Evolutionary conservation across 1,140 invertebrate genomes (phyloP), one percentile per base, ranked within the genome.

Genomic region (Hycleus cichorii): DNA sequence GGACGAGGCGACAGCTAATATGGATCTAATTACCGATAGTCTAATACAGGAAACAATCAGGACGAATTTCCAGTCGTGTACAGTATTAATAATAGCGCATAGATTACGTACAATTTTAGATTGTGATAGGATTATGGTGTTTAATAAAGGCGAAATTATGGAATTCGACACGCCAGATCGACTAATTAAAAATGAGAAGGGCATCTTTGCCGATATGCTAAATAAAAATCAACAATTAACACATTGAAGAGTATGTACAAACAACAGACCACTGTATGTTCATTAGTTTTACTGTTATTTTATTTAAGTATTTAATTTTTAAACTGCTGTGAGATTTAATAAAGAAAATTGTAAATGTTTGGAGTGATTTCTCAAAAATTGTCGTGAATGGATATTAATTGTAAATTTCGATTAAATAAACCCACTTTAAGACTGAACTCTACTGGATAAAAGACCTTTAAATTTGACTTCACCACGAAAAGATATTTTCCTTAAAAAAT

Each of bases 171-270:
- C 65, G 62, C 69, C 70, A 6, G 47, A 59, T 39, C 59, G 59
- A n/a, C 49, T 72, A 11, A 54, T 72, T 5, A 47, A 64, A 60
- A 64, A 69, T 50, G 39, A 54, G 46, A 74, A 77, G 25, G 83
- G 87, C 24, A 73, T 78, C 44, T 82, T 90, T 74, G 49, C 84
- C 89, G 80, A 82, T 84, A 2, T 76, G 81, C 97, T 1, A 89
- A 91, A 74, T 95, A 95, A 4, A 76, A 97, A 25, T 82, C 89
- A 1, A 96, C 93, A 0, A 93, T 98, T 50, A 78, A 94, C 56
- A 91, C 93, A 0, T 94, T 90, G 64, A 78, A 81, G 39, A 86
- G 87, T 0, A 82, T 32, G 11, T n/a, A 39, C 40, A 38, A 3
- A 11, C 40, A 38, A 5, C 1, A 18, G 18, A 18, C 18, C 18